phyloP scores from a whole-genome alignment of 2,113 vertebrate genomes.

The Cheirogaleus medius region DNA sequence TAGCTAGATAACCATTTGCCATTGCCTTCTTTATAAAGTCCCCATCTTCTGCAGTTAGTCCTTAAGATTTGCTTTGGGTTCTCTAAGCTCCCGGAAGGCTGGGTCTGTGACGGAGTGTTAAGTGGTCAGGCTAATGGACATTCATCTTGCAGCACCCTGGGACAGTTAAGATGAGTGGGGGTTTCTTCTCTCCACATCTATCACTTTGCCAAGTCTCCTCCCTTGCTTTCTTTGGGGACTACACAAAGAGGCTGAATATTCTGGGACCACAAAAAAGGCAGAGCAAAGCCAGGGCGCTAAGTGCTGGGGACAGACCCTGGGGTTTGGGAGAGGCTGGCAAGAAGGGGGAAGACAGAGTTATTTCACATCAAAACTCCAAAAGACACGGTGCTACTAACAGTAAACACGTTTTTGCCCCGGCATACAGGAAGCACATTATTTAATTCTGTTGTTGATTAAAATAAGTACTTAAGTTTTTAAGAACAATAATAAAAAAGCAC shows the following conservation, averaged over 20 bases:
- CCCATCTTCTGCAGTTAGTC: not conserved
- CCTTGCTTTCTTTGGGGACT: not conserved
- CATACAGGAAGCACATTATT: not conserved
- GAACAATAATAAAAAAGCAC: not conserved
- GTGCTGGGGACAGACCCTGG: not conserved
- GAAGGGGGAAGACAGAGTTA: not conserved
- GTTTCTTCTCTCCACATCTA: not conserved
- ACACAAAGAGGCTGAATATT: conserved; percentile 8
- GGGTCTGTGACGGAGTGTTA: not conserved
- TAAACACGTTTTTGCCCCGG: not conserved
- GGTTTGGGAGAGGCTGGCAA: not conserved
- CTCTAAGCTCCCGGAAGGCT: not conserved
- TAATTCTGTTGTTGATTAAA: not conserved
- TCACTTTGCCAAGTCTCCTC: not conserved
- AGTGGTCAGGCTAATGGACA: not conserved
- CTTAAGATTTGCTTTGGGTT: not conserved
- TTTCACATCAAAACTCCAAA: not conserved
- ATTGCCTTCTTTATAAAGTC: not conserved
- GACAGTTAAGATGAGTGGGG: not conserved
- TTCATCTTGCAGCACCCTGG: not conserved
- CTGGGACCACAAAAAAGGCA: not conserved
- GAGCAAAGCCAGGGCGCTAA: not conserved
- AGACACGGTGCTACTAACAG: not conserved
- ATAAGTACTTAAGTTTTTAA: not conserved
- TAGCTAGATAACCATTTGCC: not conserved